Evolutionary conservation across 2,888 invertebrate genomes (phyloP).

Genomic region (Nebria brevicollis): DNA sequence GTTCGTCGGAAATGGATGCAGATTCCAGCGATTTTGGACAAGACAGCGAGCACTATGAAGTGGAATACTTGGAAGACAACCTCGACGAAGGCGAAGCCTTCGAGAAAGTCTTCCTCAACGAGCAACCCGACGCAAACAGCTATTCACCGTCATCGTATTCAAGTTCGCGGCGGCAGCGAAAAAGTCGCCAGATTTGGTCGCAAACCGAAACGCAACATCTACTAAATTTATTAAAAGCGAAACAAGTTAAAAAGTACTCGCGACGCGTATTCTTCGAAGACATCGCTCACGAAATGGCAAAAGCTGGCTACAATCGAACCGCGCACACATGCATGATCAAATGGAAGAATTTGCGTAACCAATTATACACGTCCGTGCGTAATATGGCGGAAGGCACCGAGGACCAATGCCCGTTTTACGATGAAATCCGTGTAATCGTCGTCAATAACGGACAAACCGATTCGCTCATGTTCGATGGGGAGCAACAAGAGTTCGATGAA

Average conservation of each 20-base stretch:
- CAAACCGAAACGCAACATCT: slow-evolving; percentile 35
- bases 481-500: slow-evolving; percentile 25
- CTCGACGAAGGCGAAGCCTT: slow-evolving; percentile 21
- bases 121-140: slow-evolving; percentile 18
- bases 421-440: slow-evolving; percentile 38
- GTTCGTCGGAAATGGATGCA: slow-evolving; percentile 28
- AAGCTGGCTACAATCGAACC: slow-evolving; percentile 32
- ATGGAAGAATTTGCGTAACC: slow-evolving; percentile 41
- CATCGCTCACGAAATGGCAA: slow-evolving; percentile 35
- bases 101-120: slow-evolving; percentile 19
- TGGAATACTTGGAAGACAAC: slow-evolving; percentile 46
- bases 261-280: slow-evolving; percentile 37
- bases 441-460: slow-evolving; percentile 31
- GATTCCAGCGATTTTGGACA: slow-evolving; percentile 19
- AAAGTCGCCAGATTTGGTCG: slow-evolving; percentile 35
- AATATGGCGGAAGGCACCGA: slow-evolving; percentile 40
- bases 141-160: background rate
- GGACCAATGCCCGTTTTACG: slow-evolving; percentile 39
- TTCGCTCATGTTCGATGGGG: slow-evolving; percentile 22
- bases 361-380: slow-evolving; percentile 27
- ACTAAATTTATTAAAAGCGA: slow-evolving; percentile 28
- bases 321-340: slow-evolving; percentile 45
- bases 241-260: slow-evolving; percentile 34
- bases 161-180: background rate
- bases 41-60: slow-evolving; percentile 44